Conservation (phyloP, 2,888 invertebrate genomes). For the Acleris literana region DNA sequence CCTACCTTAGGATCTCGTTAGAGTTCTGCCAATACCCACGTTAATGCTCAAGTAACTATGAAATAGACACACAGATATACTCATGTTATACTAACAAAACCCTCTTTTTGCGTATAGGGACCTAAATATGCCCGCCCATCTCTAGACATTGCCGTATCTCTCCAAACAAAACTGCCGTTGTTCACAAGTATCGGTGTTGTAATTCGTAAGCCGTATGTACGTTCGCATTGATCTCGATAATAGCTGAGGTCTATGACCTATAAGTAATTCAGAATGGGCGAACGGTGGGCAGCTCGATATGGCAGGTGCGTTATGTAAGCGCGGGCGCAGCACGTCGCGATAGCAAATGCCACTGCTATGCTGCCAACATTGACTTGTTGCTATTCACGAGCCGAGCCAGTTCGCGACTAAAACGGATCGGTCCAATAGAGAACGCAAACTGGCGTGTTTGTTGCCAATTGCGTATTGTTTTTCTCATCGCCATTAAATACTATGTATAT, state of each 20-base stretch:
- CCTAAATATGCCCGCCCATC: no score
- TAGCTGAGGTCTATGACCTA: slow-evolving; percentile 79
- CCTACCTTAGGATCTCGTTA: slow-evolving; percentile 29
- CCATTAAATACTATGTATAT: no score
- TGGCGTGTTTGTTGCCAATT: slow-evolving; percentile 3
- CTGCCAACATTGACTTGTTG: slow-evolving; percentile 43
- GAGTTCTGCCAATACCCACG: neutral
- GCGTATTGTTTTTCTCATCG: neutral
- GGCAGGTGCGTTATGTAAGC: slow-evolving; percentile 83
- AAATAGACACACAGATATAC: no score
- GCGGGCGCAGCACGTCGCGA: slow-evolving; percentile 57
- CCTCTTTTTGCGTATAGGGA: no score
- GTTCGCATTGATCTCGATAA: slow-evolving; percentile 51
- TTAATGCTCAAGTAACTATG: no score
- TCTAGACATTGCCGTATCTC: neutral
- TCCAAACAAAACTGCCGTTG: slow-evolving; percentile 13
- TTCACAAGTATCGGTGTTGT: slow-evolving; percentile 15
- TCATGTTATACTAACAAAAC: no score
- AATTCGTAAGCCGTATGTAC: slow-evolving; percentile 24
- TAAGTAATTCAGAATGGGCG: slow-evolving; percentile 81
- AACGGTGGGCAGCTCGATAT: slow-evolving; percentile 75
- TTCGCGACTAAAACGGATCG: slow-evolving; percentile 28
- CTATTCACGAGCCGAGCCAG: slow-evolving; percentile 33
- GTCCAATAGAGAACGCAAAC: slow-evolving; percentile 11
- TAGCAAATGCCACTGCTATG: slow-evolving; percentile 73